A percentile compares a stretch with the other conserved stretches of the same genome.
Evolutionary conservation across 2,797 vertebrate species (phyloP).

Genomic region (Myiotriccus ornatus): DNA sequence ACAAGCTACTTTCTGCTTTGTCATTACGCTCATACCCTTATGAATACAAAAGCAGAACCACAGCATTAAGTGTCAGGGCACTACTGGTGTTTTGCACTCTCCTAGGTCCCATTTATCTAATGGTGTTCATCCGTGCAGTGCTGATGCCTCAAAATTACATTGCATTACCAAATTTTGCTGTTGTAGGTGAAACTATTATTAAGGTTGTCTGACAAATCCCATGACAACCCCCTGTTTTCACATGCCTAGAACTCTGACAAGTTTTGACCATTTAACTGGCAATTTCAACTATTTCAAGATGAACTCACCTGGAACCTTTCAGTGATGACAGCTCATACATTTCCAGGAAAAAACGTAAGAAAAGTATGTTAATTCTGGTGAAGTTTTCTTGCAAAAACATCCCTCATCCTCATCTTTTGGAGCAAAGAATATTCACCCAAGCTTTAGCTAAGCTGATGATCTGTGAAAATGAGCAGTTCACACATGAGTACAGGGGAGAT

Average conservation of each 20-base stretch:
- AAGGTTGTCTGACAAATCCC: conserved; percentile 25
- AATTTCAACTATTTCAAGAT: conserved; percentile 3
- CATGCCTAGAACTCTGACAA: not conserved
- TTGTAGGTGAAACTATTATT: conserved; percentile 45
- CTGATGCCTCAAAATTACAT: conserved; percentile 44
- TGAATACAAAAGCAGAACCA: not conserved
- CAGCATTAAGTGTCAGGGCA: not conserved
- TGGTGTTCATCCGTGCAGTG: not conserved
- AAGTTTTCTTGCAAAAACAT: conserved; percentile 7
- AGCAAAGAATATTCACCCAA: conserved; percentile 44
- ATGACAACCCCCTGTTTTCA: not conserved
- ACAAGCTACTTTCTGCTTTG: not conserved
- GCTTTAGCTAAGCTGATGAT: conserved; percentile 58
- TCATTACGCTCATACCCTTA: not conserved
- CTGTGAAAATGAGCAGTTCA: conserved; percentile 70
- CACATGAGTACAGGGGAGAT: conserved; percentile 64
- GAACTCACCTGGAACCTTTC: conserved; percentile 26
- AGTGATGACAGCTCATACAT: not conserved
- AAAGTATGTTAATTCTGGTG: conserved; percentile 1
- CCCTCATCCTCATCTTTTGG: not conserved
- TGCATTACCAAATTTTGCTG: conserved; percentile 16
- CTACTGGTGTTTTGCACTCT: not conserved
- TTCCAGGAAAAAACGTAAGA: not conserved
- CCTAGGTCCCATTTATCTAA: conserved; percentile 24
- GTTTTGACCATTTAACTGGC: not conserved